These are phyloP conservation scores for Caloenas nicobarica DNA, from an alignment of 2,113 vertebrate species.

Conservation along the genomic window DNA sequence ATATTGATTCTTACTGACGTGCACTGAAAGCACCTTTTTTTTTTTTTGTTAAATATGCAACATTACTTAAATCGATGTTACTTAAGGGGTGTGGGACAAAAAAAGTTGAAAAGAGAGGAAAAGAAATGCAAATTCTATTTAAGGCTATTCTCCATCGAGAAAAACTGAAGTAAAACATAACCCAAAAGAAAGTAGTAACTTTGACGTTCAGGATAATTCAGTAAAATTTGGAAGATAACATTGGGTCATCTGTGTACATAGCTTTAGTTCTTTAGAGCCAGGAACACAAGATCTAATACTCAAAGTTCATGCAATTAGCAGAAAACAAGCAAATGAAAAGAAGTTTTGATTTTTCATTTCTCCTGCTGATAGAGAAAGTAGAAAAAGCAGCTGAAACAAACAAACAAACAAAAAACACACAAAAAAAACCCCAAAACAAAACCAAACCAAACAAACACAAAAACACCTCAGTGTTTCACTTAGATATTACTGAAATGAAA, in stretches of 20 bases:
- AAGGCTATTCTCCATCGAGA: background rate
- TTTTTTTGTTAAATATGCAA: background rate
- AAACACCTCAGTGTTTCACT: background rate
- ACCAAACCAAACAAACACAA: background rate
- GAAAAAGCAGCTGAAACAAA: background rate
- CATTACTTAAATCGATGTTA: background rate
- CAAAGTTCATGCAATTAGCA: background rate
- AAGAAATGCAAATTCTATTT: background rate
- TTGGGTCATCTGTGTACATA: background rate
- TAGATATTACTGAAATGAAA: background rate
- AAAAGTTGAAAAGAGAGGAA: background rate
- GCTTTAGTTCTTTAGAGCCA: background rate
- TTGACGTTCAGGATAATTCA: background rate
- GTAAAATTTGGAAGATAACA: background rate
- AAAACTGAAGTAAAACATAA: background rate
- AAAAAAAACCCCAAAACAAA: no score
- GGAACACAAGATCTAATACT: background rate
- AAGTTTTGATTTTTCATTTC: background rate
- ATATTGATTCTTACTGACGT: background rate
- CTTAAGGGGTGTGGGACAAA: background rate
- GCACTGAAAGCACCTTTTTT: background rate
- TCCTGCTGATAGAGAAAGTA: background rate
- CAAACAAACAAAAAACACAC: no score
- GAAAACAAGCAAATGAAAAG: background rate
- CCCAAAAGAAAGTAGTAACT: background rate